Evolutionary conservation across 2,113 vertebrate species (phyloP).

Genomic region (Pseudorhombus dupliciocellatus): DNA sequence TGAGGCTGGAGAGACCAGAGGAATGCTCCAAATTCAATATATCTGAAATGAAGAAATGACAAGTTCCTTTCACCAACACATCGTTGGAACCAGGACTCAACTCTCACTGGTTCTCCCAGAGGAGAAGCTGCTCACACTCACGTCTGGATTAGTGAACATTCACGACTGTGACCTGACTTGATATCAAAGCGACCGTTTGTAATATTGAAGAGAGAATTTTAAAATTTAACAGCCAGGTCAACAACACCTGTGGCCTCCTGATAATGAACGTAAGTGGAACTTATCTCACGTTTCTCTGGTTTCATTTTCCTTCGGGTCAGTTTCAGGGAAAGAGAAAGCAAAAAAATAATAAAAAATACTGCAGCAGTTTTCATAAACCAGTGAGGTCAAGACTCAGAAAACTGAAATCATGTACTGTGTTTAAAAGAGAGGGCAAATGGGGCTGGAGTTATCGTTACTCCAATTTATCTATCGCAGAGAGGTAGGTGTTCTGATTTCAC

Average conservation of each 20-base stretch:
- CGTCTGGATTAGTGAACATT: neutral
- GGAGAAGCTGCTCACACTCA: neutral
- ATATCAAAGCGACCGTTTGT: neutral
- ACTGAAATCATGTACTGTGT: neutral
- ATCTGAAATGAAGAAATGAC: neutral
- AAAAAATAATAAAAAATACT: neutral
- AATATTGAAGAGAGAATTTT: neutral
- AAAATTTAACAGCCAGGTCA: slow-evolving; percentile 3
- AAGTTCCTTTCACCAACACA: neutral
- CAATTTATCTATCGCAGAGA: neutral
- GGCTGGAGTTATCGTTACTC: neutral
- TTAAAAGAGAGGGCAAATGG: neutral
- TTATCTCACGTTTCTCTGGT: neutral
- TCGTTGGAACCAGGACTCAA: neutral
- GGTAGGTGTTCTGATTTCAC: neutral
- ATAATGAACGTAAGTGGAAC: slow-evolving; percentile 1
- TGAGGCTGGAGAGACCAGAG: neutral
- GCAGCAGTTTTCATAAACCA: neutral
- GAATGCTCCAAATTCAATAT: neutral
- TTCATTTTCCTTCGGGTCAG: slow-evolving; percentile 4
- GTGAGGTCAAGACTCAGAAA: neutral
- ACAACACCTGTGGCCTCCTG: neutral
- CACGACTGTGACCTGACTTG: neutral
- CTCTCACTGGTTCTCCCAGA: neutral
- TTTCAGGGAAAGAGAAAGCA: neutral